phyloP scores from a whole-genome alignment of 1,140 invertebrate species.

The Drosophila punjabiensis region DNA sequence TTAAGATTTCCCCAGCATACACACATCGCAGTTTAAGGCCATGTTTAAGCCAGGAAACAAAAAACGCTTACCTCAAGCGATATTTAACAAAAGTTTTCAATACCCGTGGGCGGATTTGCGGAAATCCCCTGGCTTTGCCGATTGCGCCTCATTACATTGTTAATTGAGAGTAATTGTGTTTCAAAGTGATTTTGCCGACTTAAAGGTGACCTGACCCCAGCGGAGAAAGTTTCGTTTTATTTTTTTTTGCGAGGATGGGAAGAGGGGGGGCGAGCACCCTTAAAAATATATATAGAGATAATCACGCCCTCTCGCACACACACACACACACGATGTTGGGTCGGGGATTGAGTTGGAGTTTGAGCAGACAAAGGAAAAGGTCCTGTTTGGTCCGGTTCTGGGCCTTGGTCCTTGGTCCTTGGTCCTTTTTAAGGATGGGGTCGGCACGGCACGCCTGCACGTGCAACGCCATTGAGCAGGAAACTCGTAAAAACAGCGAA shows the following conservation, averaged over 20 bases:
- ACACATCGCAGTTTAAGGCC: conserved; percentile 1
- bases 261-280: neutral
- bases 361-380: conserved; percentile 33
- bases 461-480: conserved; percentile 72
- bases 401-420: neutral
- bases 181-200: conserved; percentile 31
- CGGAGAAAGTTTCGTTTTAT: neutral
- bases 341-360: conserved; percentile 3
- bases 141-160: conserved; percentile 37
- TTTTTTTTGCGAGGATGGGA: neutral
- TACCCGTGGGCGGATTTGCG: conserved; percentile 12
- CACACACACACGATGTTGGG: neutral
- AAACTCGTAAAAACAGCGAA: conserved; percentile 67
- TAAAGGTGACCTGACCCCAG: conserved; percentile 14
- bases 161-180: conserved; percentile 44
- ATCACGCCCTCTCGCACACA: conserved; percentile 7
- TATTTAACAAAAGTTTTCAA: conserved; percentile 29
- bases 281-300: conserved; percentile 24
- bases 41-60: neutral
- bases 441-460: conserved; percentile 39
- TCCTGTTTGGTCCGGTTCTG: neutral
- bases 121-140: conserved; percentile 20
- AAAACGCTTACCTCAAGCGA: conserved; percentile 19
- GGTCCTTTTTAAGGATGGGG: conserved; percentile 19
- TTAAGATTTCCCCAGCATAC: neutral